Percentiles rank a stretch among this genome's conserved stretches.
phyloP scores from a whole-genome alignment of 35 echinoderm and acorn worm species.

The Strongylocentrotus purpuratus region DNA sequence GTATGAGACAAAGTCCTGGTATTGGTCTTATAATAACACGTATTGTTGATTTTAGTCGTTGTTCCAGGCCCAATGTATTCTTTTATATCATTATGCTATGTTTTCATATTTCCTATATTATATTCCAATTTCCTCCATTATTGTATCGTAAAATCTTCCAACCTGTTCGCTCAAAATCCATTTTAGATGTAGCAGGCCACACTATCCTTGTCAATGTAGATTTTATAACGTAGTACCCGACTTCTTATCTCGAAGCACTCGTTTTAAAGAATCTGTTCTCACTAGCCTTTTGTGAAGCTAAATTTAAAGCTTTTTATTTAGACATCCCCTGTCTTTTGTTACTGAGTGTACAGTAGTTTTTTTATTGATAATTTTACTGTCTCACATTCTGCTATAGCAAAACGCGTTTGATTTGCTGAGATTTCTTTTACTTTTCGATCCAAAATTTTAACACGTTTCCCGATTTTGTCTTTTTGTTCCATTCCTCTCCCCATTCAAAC shows the following conservation, averaged over 20 bases:
- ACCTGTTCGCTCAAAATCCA: background rate
- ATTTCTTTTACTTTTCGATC: background rate
- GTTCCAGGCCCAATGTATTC: background rate
- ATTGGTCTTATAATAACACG: too few relatives aligned
- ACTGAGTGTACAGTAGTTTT: background rate
- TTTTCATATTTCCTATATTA: background rate
- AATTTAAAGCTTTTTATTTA: background rate
- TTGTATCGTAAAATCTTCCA: constrained; percentile 5
- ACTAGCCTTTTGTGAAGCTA: background rate
- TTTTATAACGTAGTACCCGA: constrained; percentile 2
- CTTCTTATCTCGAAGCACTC: background rate
- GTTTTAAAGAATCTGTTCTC: background rate
- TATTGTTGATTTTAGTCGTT: background rate
- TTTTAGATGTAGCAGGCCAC: background rate
- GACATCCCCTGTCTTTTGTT: background rate
- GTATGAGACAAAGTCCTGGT: too few relatives aligned
- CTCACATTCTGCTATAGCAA: background rate
- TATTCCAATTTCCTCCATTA: background rate
- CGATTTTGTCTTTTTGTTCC: constrained; percentile 24
- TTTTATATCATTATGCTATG: background rate
- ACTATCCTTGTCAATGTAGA: background rate
- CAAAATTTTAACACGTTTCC: constrained; percentile 44
- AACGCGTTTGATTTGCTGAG: constrained; percentile 30
- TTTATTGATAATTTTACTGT: background rate
- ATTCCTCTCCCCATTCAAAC: background rate